Percentiles rank a stretch among this genome's conserved stretches.
Conservation (phyloP, 1,140 invertebrate genomes). For the Drosophila santomea region DNA sequence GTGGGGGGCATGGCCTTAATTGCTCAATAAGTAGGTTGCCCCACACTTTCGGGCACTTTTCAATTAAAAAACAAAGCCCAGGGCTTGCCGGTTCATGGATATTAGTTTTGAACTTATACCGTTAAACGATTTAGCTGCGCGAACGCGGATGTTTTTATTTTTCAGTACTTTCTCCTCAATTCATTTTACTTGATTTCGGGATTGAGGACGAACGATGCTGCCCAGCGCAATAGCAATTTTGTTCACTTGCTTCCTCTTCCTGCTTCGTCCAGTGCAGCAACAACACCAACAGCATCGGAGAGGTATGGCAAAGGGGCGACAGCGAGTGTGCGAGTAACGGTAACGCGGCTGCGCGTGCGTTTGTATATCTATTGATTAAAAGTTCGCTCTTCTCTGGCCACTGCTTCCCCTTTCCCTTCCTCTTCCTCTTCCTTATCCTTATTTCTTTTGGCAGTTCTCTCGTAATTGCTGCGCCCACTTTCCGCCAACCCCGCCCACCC, state of each 20-base stretch:
- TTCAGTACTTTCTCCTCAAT: neutral
- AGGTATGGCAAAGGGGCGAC: neutral
- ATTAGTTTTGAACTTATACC: neutral
- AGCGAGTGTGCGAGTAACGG: conserved; percentile 13
- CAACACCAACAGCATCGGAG: conserved; percentile 3
- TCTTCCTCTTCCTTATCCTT: conserved; percentile 30
- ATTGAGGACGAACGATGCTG: conserved; percentile 62
- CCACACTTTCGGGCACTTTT: conserved; percentile 44
- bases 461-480: conserved; percentile 62
- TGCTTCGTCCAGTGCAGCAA: conserved; percentile 37
- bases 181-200: conserved; percentile 23
- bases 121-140: neutral
- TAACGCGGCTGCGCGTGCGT: conserved; percentile 49
- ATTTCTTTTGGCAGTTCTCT: conserved; percentile 56
- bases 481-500: conserved; percentile 11
- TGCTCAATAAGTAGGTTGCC: conserved; percentile 71
- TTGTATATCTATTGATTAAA: conserved; percentile 78
- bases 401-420: conserved; percentile 24
- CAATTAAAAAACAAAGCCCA: conserved; percentile 58
- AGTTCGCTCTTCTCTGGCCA: conserved; percentile 51
- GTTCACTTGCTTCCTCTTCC: conserved; percentile 74
- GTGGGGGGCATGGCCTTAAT: conserved; percentile 66
- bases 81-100: conserved; percentile 9
- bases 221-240: conserved; percentile 77
- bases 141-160: conserved; percentile 4